Conservation (phyloP, 1,140 invertebrate genomes). For the Medauroidea extradentata region DNA sequence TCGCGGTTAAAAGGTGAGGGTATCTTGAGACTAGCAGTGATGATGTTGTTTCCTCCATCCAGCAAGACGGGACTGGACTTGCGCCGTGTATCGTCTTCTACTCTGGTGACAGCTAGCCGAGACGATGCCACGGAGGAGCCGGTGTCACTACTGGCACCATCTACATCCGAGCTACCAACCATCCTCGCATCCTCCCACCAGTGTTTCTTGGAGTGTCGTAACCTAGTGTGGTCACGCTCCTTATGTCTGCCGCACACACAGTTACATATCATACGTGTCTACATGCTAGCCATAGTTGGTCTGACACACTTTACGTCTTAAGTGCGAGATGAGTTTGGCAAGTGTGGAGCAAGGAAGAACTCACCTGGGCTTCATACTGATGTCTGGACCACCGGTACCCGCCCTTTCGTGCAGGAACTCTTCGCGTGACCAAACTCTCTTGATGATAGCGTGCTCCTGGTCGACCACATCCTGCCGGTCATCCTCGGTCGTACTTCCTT, state of each 20-base stretch:
- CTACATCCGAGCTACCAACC: neutral
- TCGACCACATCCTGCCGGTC: too few species aligned
- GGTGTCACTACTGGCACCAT: neutral
- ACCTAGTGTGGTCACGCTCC: constrained; percentile 2
- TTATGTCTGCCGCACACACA: constrained; percentile 32
- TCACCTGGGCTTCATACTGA: constrained; percentile 38
- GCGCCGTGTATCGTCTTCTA: neutral
- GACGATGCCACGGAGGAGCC: neutral
- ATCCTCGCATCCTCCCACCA: neutral
- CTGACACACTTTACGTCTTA: too few species aligned
- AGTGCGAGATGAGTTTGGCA: too few species aligned
- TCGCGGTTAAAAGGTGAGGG: constrained; percentile 58
- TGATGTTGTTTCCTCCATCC: constrained; percentile 49
- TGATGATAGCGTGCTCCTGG: too few species aligned
- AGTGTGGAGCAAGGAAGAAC: neutral
- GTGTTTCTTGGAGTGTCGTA: neutral
- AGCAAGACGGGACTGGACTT: neutral
- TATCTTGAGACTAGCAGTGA: constrained; percentile 76
- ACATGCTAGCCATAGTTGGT: too few species aligned
- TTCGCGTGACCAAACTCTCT: constrained; percentile 61
- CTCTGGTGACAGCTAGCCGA: neutral
- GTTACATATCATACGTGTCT: too few species aligned
- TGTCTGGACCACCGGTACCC: constrained; percentile 56
- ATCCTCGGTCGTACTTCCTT: too few species aligned
- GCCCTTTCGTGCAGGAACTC: constrained; percentile 67